Conservation (phyloP, 2,797 vertebrate species). For the Psittacula echo region DNA sequence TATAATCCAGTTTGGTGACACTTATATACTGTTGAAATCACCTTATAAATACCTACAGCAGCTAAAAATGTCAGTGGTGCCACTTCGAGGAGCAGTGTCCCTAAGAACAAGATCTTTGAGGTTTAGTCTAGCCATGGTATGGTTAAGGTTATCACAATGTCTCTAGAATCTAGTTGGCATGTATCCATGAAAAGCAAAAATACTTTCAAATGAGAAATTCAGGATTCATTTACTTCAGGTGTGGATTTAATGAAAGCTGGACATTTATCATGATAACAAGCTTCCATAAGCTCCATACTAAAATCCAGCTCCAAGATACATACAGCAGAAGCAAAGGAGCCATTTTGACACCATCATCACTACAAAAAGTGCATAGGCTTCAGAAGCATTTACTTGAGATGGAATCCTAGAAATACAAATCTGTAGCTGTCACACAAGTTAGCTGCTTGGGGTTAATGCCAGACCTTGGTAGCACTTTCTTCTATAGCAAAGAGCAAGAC, state of each 20-base stretch:
- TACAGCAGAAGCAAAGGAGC: neutral
- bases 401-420: neutral
- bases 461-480: neutral
- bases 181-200: slow-evolving; percentile 26
- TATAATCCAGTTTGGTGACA: neutral
- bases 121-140: slow-evolving; percentile 20
- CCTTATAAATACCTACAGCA: slow-evolving; percentile 50
- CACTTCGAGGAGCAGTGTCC: slow-evolving; percentile 38
- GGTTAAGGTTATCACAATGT: slow-evolving; percentile 47
- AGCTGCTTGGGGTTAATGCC: neutral
- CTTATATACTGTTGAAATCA: neutral
- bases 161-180: slow-evolving; percentile 20
- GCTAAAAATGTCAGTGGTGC: slow-evolving; percentile 27
- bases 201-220: neutral
- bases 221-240: slow-evolving; percentile 33
- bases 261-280: neutral
- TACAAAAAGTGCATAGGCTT: neutral
- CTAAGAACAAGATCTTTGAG: slow-evolving; percentile 42
- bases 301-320: slow-evolving; percentile 1
- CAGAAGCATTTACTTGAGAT: neutral
- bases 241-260: slow-evolving; percentile 25
- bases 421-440: neutral
- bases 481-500: neutral
- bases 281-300: slow-evolving; percentile 3
- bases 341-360: neutral